Evolutionary conservation across 1,140 invertebrate genomes (phyloP), one percentile per base, ranked within the genome.

Genomic region (Drosophila dunni): DNA sequence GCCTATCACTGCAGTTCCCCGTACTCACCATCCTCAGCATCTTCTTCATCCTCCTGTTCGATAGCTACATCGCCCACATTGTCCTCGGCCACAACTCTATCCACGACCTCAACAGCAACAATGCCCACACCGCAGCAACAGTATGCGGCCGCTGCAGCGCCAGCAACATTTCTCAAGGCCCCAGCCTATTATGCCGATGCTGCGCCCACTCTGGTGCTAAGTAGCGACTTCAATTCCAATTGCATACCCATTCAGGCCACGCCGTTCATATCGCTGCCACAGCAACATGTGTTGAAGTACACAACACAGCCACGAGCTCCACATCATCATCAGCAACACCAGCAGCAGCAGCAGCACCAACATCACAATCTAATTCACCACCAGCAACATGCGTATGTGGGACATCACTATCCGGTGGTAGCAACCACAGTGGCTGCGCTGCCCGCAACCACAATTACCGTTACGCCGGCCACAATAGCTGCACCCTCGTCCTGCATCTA

Each of bases 231-330:
- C 62, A 91, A 89, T 46, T 78, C 90, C 2, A 91, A 91, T 71
- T 91, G 90, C 51, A 91, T 91, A 78, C 90, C 90, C 34, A 91
- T 91, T n/a, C 91, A 91, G 81, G 84, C 90, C 51, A 46, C 90
- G 20, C 84, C 88, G 7, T 90, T 81, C 50, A 90, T 86, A 54
- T 89, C 86, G 44, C 65, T 90, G 36, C 81, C 81, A 34, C 88
- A 91, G 46, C 88, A 91, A 73, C 89, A 85, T 61, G 42, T 91
- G 51, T 69, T 91, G 1, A 91, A 91, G 63, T 91, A 85, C 36
- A 61, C 89, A 36, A 34, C 81, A 17, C 84, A 83, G 62, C 66
- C 79, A 42, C 50, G 50, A 9, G n/a, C 50, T 8, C 7, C 50
- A 2, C n/a, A 53, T 33, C 50, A 65, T 13, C 73, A 45, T 9